Evolutionary conservation across 2,888 invertebrate species (phyloP), one percentile per base, ranked within the genome.

Genomic region (Vesta saturnalis): DNA sequence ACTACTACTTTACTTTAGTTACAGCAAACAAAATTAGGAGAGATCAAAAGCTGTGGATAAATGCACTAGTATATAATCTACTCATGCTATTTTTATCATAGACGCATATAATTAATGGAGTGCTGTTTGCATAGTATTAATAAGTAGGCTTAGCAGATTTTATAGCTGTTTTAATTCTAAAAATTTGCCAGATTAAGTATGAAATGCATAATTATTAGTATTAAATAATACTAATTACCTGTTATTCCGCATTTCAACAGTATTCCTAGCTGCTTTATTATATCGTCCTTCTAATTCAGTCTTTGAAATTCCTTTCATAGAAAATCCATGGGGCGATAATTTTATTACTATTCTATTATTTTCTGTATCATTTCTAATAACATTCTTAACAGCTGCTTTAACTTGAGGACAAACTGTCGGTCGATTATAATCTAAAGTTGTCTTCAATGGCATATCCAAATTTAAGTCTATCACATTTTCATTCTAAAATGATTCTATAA

Each of bases 391-490:
- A 15, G 89, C 88, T 4, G 90, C 92, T 79, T 91, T 90, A 68
- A 92, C 89, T 65, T 89, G 88, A 0, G 92, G 92, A n/a, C 92
- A 91, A 56, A 92, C 88, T 0, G 86, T 85, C 0, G 92, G 92
- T 47, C 89, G 89, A 72, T 88, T 88, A 84, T 94, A 94, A 77
- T 91, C 89, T 75, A 92, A 85, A 0, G 94, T 94, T 64, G 94
- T 94, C 78, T 92, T 83, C 59, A 90, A 88, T 46, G 93, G 92
- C 87, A 92, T 89, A 78, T 94, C 91, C 72, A 94, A 85, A 77
- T 91, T 89, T 73, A 94, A 86, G 77, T 90, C 88, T 73, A 94
- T 84, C 70, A 94, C 89, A 85, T 93, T 92, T 82, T 94, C 93
- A 49, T 80, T 81, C 83, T 83, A 70, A 63, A 78, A 77, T 54